Percentiles rank a stretch among this genome's conserved stretches.
These are phyloP conservation scores for Mellivora capensis DNA, from an alignment of 2,113 vertebrate genomes.

Conservation along the genomic window DNA sequence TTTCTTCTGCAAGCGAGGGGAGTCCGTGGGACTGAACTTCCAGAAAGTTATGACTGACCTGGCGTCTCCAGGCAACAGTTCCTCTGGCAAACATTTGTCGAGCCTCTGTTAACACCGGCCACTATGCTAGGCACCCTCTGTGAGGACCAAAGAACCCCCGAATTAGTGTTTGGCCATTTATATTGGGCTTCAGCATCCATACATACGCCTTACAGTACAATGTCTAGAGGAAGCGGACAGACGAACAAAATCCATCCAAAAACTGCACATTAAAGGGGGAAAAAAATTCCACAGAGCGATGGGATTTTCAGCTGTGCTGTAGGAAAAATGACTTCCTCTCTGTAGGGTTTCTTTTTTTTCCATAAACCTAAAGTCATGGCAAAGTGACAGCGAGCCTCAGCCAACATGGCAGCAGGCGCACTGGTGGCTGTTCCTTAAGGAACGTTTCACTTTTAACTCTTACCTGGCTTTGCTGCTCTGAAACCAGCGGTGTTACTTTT, in stretches of 20 bases:
- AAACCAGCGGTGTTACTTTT: neutral
- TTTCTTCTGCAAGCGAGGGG: neutral
- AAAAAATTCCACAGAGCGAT: neutral
- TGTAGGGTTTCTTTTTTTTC: neutral
- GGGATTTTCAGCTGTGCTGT: slow-evolving; percentile 61
- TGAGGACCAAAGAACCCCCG: neutral
- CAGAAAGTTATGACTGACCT: neutral
- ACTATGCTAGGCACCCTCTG: neutral
- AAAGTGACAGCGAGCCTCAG: neutral
- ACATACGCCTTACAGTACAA: neutral
- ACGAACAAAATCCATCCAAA: neutral
- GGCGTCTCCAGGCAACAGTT: neutral
- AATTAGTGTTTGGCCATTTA: neutral
- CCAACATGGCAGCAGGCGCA: neutral
- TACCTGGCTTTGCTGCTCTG: neutral
- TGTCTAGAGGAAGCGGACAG: neutral
- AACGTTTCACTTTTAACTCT: neutral
- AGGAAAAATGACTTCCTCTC: slow-evolving; percentile 52
- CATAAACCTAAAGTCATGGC: slow-evolving; percentile 56
- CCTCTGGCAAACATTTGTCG: neutral
- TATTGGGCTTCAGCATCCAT: neutral
- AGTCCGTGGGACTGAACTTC: neutral
- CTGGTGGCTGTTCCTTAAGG: neutral
- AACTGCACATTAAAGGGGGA: neutral
- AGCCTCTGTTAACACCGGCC: rapidly evolving